A percentile compares a stretch with the other conserved stretches of the same genome.
Conservation (phyloP, 2,113 vertebrate genomes). For the Marmota flaviventris region DNA sequence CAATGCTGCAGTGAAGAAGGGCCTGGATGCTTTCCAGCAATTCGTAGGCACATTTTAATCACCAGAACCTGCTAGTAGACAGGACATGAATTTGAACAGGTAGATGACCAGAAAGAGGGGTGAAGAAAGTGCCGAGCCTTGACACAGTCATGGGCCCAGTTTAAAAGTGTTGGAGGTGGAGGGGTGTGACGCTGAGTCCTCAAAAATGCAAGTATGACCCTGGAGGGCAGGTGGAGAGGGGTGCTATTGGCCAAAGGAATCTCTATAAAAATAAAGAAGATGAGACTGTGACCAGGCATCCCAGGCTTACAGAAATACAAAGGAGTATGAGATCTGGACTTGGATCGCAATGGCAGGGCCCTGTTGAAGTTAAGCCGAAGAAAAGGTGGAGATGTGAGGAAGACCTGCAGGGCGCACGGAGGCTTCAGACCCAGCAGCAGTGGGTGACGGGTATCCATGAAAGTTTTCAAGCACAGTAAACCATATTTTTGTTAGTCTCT, state of each 20-base stretch:
- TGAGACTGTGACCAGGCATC: neutral
- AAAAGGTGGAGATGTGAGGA: neutral
- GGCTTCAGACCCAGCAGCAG: neutral
- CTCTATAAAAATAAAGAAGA: neutral
- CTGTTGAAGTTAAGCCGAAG: neutral
- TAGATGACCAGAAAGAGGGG: neutral
- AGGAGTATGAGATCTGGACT: rapidly evolving
- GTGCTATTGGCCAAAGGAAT: neutral
- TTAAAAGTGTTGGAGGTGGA: neutral
- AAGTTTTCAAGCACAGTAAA: neutral
- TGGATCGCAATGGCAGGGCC: no score
- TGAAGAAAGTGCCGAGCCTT: neutral
- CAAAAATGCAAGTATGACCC: neutral
- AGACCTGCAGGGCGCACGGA: rapidly evolving
- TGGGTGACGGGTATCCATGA: neutral
- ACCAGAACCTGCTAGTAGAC: neutral
- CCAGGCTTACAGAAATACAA: no score
- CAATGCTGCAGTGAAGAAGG: neutral
- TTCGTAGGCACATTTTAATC: neutral
- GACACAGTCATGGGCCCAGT: neutral
- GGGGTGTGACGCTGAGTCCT: neutral
- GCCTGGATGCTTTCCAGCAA: neutral
- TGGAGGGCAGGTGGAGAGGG: neutral
- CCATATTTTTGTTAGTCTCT: neutral
- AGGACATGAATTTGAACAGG: neutral